A percentile compares a stretch with the other conserved stretches of the same genome.
Conservation (phyloP, 1,140 invertebrate genomes). For the Choristoneura fumiferana region DNA sequence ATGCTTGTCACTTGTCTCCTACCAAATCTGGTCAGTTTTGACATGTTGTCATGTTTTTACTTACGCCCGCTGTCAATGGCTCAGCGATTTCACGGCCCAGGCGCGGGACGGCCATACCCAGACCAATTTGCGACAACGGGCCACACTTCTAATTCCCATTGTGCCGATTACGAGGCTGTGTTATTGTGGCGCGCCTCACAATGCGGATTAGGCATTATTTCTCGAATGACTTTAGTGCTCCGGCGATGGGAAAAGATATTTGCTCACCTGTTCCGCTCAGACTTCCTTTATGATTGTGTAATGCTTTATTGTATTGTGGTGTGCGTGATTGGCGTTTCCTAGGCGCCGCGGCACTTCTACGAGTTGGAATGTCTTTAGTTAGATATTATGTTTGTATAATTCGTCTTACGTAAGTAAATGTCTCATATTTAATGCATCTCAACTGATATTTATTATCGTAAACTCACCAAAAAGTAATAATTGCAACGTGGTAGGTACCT, state of each 20-base stretch:
- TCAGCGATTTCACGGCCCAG: slow-evolving; percentile 58
- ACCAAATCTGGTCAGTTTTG: slow-evolving; percentile 74
- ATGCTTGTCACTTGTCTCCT: slow-evolving; percentile 68
- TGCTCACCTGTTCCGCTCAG: slow-evolving; percentile 31
- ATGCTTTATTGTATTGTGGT: slow-evolving; percentile 13
- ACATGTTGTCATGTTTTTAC: slow-evolving; percentile 76
- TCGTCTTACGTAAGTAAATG: too few species aligned
- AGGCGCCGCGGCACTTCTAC: too few species aligned
- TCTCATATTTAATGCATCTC: too few species aligned
- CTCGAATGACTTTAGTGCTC: slow-evolving; percentile 60
- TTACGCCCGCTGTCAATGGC: slow-evolving; percentile 62
- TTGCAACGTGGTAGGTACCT: too few species aligned
- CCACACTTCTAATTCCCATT: slow-evolving; percentile 70
- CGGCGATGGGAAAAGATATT: slow-evolving; percentile 37
- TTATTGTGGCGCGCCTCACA: slow-evolving; percentile 61
- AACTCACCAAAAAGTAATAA: too few species aligned
- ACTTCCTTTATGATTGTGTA: slow-evolving; percentile 37
- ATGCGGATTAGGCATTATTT: slow-evolving; percentile 71
- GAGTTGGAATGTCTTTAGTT: too few species aligned
- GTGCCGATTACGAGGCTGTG: slow-evolving; percentile 60
- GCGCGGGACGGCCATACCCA: slow-evolving; percentile 30
- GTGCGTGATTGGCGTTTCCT: too few species aligned
- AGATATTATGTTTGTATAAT: too few species aligned
- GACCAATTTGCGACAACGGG: slow-evolving; percentile 69
- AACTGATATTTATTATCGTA: too few species aligned